Conservation (phyloP, 2,113 vertebrate species). For the Oryzias melastigma region DNA sequence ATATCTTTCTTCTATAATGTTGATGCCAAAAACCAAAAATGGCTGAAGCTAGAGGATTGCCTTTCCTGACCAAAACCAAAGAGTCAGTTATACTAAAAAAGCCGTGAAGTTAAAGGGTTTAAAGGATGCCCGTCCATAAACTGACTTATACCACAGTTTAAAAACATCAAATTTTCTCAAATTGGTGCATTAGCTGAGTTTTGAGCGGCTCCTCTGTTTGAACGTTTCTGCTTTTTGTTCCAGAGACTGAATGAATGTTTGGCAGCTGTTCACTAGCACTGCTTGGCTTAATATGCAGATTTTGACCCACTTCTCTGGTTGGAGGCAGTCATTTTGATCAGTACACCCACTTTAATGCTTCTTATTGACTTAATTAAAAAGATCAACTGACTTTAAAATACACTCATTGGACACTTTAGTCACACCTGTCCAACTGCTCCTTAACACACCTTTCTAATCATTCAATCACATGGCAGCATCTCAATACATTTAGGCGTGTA, state of each 20-base stretch:
- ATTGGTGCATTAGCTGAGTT: not conserved
- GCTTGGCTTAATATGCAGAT: slow-evolving; percentile 47
- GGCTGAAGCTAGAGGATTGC: too few species aligned
- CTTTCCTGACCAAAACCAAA: too few species aligned
- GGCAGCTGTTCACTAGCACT: slow-evolving; percentile 22
- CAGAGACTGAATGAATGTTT: slow-evolving; percentile 24
- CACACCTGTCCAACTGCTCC: too few species aligned
- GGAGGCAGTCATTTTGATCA: slow-evolving; percentile 29
- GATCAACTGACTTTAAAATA: slow-evolving; percentile 2
- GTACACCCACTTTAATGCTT: slow-evolving; percentile 11
- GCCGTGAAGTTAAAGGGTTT: too few species aligned
- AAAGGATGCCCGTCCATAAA: not conserved
- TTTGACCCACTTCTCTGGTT: slow-evolving; percentile 48
- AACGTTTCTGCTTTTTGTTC: slow-evolving; percentile 9
- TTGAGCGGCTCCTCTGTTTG: fast-evolving
- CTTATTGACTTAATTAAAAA: slow-evolving; percentile 10
- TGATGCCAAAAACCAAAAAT: too few species aligned
- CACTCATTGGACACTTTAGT: too few species aligned
- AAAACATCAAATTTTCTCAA: not conserved
- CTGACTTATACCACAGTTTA: not conserved
- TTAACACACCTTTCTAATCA: too few species aligned
- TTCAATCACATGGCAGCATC: too few species aligned
- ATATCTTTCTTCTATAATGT: too few species aligned
- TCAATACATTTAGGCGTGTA: too few species aligned
- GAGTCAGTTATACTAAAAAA: too few species aligned